phyloP scores from a whole-genome alignment of 2,113 vertebrate species.

The Neolamprologus sp. region DNA sequence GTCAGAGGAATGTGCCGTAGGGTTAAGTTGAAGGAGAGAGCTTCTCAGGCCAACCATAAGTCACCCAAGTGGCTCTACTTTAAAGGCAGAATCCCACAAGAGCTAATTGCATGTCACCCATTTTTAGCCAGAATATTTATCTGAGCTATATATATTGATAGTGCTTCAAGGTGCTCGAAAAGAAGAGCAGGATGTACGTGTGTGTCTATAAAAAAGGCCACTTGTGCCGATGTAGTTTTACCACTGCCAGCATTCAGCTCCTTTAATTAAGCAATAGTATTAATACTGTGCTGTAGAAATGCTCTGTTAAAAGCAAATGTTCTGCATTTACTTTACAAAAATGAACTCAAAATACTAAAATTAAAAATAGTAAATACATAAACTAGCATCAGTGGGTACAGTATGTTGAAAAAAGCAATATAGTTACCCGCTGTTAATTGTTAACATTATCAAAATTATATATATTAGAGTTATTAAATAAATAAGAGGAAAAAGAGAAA shows the following conservation, averaged over 20 bases:
- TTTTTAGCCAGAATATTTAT: constrained; percentile 43
- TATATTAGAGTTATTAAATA: neutral
- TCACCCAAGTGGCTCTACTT: constrained; percentile 28
- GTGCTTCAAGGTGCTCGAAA: constrained; percentile 3
- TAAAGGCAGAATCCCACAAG: constrained; percentile 32
- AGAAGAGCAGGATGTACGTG: neutral
- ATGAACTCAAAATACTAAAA: neutral
- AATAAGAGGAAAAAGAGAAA: neutral
- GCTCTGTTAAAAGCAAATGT: neutral
- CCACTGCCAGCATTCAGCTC: neutral
- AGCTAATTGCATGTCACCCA: constrained; percentile 41
- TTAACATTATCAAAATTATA: neutral
- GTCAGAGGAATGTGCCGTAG: neutral
- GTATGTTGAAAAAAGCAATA: neutral
- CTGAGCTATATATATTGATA: constrained; percentile 1
- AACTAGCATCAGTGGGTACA: neutral
- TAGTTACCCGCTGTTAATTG: neutral
- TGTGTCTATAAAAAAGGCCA: neutral
- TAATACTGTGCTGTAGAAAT: neutral
- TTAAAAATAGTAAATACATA: neutral
- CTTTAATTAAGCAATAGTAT: neutral
- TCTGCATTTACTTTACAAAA: neutral
- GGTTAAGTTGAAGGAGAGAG: neutral
- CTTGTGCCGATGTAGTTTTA: neutral
- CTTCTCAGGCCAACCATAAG: neutral